Evolutionary conservation across 2,797 vertebrate genomes (phyloP), one percentile per base, ranked within the genome.

Genomic region (Rallus crepitans): DNA sequence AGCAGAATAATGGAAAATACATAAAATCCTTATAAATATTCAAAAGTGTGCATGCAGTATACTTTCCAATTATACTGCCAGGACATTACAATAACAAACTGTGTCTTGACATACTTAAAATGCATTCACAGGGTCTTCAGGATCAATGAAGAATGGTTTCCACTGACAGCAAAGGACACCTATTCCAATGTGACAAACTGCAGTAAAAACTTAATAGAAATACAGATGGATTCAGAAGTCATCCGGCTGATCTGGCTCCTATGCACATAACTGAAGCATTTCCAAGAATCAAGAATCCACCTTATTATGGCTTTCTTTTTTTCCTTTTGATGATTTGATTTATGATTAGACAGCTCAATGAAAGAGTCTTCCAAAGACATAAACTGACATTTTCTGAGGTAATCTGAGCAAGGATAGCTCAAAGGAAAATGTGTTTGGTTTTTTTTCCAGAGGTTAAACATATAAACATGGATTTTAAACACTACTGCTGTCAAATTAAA

Each of bases 21-120:
- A 83, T 84, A 42, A 92, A 88, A 88, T 45, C 17, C 30, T 73
- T 69, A 84, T 48, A 89, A 85, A 95, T 84, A 96, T 60, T 93
- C 52, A 84, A 83, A 90, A 45, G 42, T 13, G 25, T 40, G 11
- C 42, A 70, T 21, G 30, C 2, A 6, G 30, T 60, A 63, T 31
- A 57, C 15, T 70, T 93, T 86, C 65, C 69, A 94, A 56, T 76
- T 84, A 78, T 30, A 87, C 16, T 87, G 47, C 35, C 45, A 93
- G 53, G 42, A 75, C 15, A 47, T 68, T 70, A 50, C 19, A 89
- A 84, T 40, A 95, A 91, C n/a, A 84, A 95, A 80, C 33, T 68
- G n/a, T 60, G 37, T 79, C n/a, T 55, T 86, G 56, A 73, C 50
- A 30, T 75, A 31, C n/a, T 79, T 78, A 83, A 90, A 93, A 68